Base-by-base conservation (phyloP, 2,113 vertebrate genomes). In the Motacilla alba region DNA sequence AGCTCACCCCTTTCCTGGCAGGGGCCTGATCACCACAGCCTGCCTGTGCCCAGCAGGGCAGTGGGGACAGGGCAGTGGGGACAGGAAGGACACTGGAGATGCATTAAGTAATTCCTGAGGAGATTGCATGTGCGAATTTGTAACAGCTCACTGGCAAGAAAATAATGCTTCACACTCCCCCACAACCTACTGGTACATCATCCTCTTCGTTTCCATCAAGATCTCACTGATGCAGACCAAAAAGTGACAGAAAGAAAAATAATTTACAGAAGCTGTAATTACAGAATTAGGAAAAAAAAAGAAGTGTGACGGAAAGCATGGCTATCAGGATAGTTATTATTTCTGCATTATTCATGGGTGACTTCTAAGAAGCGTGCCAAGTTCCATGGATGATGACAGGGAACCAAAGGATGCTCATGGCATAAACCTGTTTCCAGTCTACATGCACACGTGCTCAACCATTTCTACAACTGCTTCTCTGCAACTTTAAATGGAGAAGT, bases 121-220 rank as follows among this genome's bases (percentile, higher is more conserved):
- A 87, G 91, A 82, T 1, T 56, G 49, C 59, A 83, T 83, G 55
- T 89, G 63, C 73, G 93, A 63, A 81, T 70, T 68, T 56, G 1
- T 66, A 93, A 63, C 77, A 84, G 73, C 73, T 94, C 69, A 73
- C 58, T 94, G 93, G 53, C 62, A 91, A 79, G 74, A 87, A 94
- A 91, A 67, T 90, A 88, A 86, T 46, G 55, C 50, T 96, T 94
- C 83, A 55, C 63, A 95, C 87, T 92, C 77, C 87, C 66, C 70
- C 62, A 50, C 53, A 89, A 5, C 80, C n/a, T 41, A 82, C 53
- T 87, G 77, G 49, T 78, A 89, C 82, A 79, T 79, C 49, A 11
- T 37, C 69, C 79, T 89, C 69, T 76, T 84, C 28, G 26, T 33
- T 79, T 46, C 66, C 87, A 91, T 44, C 66, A 66, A 56, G 13